Evolutionary conservation across 2,797 vertebrate genomes (phyloP), one percentile per base, ranked within the genome.

Genomic region (Alca torda): DNA sequence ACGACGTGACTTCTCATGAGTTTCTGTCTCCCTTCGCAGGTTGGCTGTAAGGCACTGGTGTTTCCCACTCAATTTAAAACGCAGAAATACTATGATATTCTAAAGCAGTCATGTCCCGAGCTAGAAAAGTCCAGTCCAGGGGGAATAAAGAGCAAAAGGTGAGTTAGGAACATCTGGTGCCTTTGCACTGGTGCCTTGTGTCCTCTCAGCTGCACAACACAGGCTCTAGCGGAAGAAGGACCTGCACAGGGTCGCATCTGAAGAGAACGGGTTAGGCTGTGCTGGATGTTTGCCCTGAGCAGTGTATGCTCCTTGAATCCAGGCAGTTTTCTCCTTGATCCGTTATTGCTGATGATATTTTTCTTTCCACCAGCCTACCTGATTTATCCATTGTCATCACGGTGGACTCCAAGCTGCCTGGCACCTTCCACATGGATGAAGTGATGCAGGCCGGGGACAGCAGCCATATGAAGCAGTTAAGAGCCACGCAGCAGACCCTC

Each of bases 41-140:
- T 99, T n/a, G 98, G 98, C 59, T 99, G 99, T 94, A 99, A 98
- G 90, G 99, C 99, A 11, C n/a, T 99, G 6, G 98, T 98, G 59
- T 99, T 99, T 69, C 99, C 98, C 6, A 95, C 97, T 14, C 92
- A 99, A 73, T 99, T 99, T 96, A 99, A 98, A 98, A 98, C 97
- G 26, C 99, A 99, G 97, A 98, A 96, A 13, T 99, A 99, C 96
- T 99, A 98, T 60, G 97, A 99, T 84, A 99, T 99, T 96, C 97
- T 99, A 94, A 98, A 98, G 82, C 96, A 98, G 63, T 93, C 99
- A 18, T 99, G 99, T 96, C 99, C 99, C 0, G 99, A 99, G 93
- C 74, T 99, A 50, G 98, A 99, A 37, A 97, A 96, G 3, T 98
- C 98, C 87, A 96, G 90, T 41, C 98, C 99, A 2, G 99, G 99